Evolutionary conservation across 2,797 vertebrate genomes (phyloP), one percentile per base, ranked within the genome.

Genomic region (Philypnodon macrostomus): DNA sequence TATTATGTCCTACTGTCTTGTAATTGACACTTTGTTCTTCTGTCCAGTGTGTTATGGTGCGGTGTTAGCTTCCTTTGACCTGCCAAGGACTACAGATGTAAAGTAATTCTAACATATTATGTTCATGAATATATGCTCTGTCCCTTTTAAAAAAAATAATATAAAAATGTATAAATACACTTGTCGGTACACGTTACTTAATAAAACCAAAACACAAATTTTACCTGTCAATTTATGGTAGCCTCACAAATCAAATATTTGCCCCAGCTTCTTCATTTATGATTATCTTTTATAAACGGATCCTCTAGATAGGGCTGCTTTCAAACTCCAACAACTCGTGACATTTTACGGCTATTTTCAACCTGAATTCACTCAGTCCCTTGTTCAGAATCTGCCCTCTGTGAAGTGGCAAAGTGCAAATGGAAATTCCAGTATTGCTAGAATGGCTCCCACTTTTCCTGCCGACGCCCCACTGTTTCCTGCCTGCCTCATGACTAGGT

Each of bases 401-500:
- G 67, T 73, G 64, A 74, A 73, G 72, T 52, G 73, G 69, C 57
- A 80, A 79, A 81, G 52, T 58, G 72, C 68, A 80, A 77, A 79
- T 86, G 81, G 85, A 85, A 84, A 88, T 90, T 90, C 84, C 85
- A 84, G 50, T 17, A 63, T 70, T 82, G 60, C 59, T 68, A 75
- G 74, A 85, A 77, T 41, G 69, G 74, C 79, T 76, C 73, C 63
- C 70, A 30, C 73, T 67, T 81, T 90, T 91, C 89, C 89, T 87
- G 88, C 58, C 81, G 67, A 83, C 85, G 72, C 87, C 88, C n/a
- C 68, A 39, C 51, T 73, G 78, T 75, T 90, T 90, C 88, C 86
- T 88, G 85, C 74, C 77, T 14, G 47, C 77, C 72, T 61, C 77
- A 60, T 70, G 61, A 84, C 83, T 70, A 76, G 84, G 70, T 77